phyloP scores from a whole-genome alignment of 53 echinoderm and acorn worm genomes.

The Temnopleurus reevesii region DNA sequence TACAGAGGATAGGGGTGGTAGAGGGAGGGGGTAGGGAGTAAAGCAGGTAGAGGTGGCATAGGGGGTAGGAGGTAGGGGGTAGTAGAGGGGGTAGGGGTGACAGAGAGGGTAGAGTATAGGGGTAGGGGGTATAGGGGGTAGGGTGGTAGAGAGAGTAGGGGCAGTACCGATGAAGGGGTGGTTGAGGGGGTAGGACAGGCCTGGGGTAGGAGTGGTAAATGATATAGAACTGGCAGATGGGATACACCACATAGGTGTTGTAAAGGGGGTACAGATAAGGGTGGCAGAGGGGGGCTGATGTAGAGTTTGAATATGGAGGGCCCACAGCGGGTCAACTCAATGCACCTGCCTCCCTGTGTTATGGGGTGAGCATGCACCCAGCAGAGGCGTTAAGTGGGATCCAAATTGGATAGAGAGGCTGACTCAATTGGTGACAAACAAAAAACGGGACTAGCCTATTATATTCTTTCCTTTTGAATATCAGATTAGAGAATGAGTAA shows the following conservation, averaged over 20 bases:
- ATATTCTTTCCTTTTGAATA: no score
- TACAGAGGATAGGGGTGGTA: no score
- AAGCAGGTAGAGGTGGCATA: no score
- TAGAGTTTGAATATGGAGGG: no score
- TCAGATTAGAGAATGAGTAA: no score
- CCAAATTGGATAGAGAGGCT: slow-evolving; percentile 31
- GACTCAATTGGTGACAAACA: not conserved
- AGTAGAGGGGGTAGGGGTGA: not conserved
- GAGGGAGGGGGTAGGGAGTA: no score
- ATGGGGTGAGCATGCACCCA: slow-evolving; percentile 20
- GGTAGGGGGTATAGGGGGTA: no score
- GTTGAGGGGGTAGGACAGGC: not conserved
- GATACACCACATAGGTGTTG: not conserved
- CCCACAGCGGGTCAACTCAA: slow-evolving; percentile 31
- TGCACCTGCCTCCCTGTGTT: slow-evolving; percentile 45
- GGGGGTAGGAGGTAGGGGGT: not conserved
- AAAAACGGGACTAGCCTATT: not conserved
- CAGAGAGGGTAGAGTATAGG: no score
- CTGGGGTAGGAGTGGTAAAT: not conserved
- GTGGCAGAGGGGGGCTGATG: slow-evolving; percentile 18
- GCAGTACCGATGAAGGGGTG: not conserved
- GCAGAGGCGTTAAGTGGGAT: slow-evolving; percentile 42
- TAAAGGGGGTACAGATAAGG: not conserved
- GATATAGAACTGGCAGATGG: no score
- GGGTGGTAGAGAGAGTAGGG: no score